A percentile compares a stretch with the other conserved stretches of the same genome.
Evolutionary conservation across 1,140 invertebrate species (phyloP).

Genomic region (Drosophila parvula): DNA sequence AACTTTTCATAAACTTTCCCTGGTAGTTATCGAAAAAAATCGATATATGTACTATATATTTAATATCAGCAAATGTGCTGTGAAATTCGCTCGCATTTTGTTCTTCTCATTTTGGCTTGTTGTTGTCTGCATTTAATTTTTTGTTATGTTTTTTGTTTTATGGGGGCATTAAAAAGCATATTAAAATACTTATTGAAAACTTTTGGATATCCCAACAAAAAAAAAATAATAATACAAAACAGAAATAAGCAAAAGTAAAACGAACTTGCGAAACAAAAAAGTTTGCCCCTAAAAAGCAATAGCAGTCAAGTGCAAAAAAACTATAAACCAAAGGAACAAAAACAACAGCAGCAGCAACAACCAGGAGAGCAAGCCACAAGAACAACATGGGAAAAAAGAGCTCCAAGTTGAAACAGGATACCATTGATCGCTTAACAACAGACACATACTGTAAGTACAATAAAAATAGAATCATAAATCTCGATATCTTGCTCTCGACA

Average conservation of each 20-base stretch:
- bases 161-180: constrained; percentile 63
- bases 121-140: constrained; percentile 17
- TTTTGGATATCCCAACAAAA: constrained; percentile 45
- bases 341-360: constrained; percentile 2
- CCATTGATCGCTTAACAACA: constrained; percentile 93
- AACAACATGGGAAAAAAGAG: constrained; percentile 93
- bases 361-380: constrained; percentile 26
- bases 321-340: constrained; percentile 16
- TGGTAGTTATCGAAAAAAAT: constrained; percentile 19
- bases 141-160: constrained; percentile 9
- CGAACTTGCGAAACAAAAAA: constrained; percentile 54
- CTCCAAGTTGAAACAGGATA: constrained; percentile 96
- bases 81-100: constrained; percentile 17
- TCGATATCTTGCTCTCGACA: not conserved
- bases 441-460: constrained; percentile 95
- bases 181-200: constrained; percentile 78
- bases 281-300: constrained; percentile 72
- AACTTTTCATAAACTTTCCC: constrained; percentile 39
- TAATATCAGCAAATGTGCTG: constrained; percentile 39
- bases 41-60: constrained; percentile 3
- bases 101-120: constrained; percentile 13
- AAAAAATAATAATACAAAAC: constrained; percentile 11
- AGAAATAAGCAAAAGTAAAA: constrained; percentile 23
- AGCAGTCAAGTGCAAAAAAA: constrained; percentile 62
- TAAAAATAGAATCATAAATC: not conserved